A percentile compares a stretch with the other conserved stretches of the same genome.
phyloP scores from a whole-genome alignment of 2,797 vertebrate genomes.

The Synanceia verrucosa region DNA sequence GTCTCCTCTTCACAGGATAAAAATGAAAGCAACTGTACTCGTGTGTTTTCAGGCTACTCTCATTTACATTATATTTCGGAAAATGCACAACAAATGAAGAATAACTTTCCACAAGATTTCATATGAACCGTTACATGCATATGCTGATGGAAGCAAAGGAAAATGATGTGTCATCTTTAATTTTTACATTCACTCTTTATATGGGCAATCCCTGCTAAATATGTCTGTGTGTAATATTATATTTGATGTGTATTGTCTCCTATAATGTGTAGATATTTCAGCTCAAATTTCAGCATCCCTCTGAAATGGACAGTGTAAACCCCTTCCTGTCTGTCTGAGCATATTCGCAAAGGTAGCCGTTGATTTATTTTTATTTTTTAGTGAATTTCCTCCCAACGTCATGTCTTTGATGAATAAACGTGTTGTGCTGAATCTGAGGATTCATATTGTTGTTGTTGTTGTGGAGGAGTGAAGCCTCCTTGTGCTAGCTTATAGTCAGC shows the following conservation, averaged over 20 bases:
- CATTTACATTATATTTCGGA: too few relatives aligned
- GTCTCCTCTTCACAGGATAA: too few relatives aligned
- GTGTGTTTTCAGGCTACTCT: too few relatives aligned
- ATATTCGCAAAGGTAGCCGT: not conserved
- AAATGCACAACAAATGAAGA: too few relatives aligned
- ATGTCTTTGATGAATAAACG: slow-evolving; percentile 20
- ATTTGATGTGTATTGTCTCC: not conserved
- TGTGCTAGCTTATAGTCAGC: slow-evolving; percentile 4
- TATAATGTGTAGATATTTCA: not conserved
- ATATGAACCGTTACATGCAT: too few relatives aligned
- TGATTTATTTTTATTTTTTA: not conserved
- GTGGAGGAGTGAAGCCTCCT: slow-evolving; percentile 50
- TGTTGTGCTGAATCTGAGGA: slow-evolving; percentile 4
- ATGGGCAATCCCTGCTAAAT: not conserved
- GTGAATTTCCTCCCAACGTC: slow-evolving; percentile 8
- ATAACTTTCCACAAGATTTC: too few relatives aligned
- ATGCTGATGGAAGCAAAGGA: not conserved
- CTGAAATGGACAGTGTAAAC: not conserved
- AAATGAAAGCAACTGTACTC: too few relatives aligned
- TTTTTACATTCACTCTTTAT: not conserved
- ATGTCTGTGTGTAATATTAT: not conserved
- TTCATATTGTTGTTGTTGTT: slow-evolving; percentile 19
- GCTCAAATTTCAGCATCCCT: not conserved
- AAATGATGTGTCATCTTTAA: not conserved
- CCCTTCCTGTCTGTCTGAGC: not conserved